These are phyloP conservation scores for Tachina grossa DNA, from an alignment of 2,888 invertebrate species.

Conservation along the genomic window DNA sequence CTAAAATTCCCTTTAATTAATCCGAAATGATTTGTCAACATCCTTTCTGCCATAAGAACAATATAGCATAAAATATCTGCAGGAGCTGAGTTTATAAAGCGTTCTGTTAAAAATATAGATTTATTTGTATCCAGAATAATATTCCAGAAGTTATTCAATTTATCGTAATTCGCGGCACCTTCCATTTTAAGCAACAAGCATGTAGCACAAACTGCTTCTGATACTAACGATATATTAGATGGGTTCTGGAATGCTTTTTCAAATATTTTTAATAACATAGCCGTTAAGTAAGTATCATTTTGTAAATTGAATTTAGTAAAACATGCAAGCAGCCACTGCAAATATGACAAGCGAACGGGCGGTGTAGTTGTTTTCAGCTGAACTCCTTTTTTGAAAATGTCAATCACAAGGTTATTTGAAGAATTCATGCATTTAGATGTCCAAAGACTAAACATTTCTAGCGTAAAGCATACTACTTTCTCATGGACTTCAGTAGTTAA, in stretches of 20 bases:
- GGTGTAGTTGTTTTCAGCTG: slow-evolving; percentile 90
- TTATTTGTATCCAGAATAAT: slow-evolving; percentile 89
- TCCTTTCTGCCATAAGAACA: slow-evolving; percentile 88
- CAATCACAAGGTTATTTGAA: slow-evolving; percentile 86
- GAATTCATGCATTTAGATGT: slow-evolving; percentile 86
- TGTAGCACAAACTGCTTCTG: slow-evolving; percentile 88
- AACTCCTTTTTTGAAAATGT: slow-evolving; percentile 89
- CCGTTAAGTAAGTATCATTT: slow-evolving; percentile 84
- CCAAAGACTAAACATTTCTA: slow-evolving; percentile 93
- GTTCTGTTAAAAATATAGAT: slow-evolving; percentile 91
- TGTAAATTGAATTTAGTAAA: slow-evolving; percentile 84
- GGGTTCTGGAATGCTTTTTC: slow-evolving; percentile 90
- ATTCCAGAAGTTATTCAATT: slow-evolving; percentile 86
- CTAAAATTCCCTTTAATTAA: slow-evolving; percentile 52
- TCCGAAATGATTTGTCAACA: slow-evolving; percentile 86
- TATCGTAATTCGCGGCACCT: slow-evolving; percentile 83
- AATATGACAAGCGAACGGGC: slow-evolving; percentile 90
- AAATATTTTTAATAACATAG: slow-evolving; percentile 88
- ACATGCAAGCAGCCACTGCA: slow-evolving; percentile 88
- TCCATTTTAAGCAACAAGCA: slow-evolving; percentile 87
- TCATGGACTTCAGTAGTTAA: slow-evolving; percentile 96
- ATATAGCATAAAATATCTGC: slow-evolving; percentile 89
- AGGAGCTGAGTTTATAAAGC: slow-evolving; percentile 88
- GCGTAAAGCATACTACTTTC: slow-evolving; percentile 91
- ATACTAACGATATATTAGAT: slow-evolving; percentile 87